Evolutionary conservation across 2,113 vertebrate species (phyloP), one percentile per base, ranked within the genome.

Genomic region (Gymnocephalus cernua): DNA sequence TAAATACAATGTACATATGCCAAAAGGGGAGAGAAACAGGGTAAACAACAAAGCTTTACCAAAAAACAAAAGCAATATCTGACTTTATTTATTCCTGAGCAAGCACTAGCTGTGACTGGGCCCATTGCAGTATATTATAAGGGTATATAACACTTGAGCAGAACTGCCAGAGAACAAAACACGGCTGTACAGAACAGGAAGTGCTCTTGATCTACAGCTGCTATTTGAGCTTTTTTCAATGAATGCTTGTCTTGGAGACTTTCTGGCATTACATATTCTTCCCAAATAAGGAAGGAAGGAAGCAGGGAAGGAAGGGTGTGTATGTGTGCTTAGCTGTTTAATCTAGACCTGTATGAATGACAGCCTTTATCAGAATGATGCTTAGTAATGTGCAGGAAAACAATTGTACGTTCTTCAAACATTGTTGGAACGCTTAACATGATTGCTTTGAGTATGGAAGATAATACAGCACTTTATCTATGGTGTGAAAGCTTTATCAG

Each of bases 141-240:
- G 65, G 70, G 77, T 88, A 79, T 65, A 75, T 86, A 89, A 84
- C 66, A 67, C 48, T 21, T 45, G 32, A 87, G 72, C 79, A 86
- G 53, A 64, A 32, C 73, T 85, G 67, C 63, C 79, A 58, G 50
- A 66, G 80, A 91, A 89, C 84, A 92, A 89, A 86, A 81, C 85
- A 66, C 73, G 18, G 44, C 73, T 68, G 54, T 53, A 62, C 57
- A 64, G 76, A 68, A 65, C 75, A 84, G 90, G 85, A 90, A 79
- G 80, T 74, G 59, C 47, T 77, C 41, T 57, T 77, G 62, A 85
- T 86, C 59, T 80, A 83, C 68, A 83, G 63, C 83, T 82, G 80
- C 86, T 69, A 56, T 85, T 69, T 41, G 62, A 86, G 84, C 86
- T 58, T 4, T 87, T 76, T 70, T 87, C 62, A 87, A 76, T 82